Evolutionary conservation across 2,797 vertebrate genomes (phyloP).

Genomic region (Enteromius argenteus): DNA sequence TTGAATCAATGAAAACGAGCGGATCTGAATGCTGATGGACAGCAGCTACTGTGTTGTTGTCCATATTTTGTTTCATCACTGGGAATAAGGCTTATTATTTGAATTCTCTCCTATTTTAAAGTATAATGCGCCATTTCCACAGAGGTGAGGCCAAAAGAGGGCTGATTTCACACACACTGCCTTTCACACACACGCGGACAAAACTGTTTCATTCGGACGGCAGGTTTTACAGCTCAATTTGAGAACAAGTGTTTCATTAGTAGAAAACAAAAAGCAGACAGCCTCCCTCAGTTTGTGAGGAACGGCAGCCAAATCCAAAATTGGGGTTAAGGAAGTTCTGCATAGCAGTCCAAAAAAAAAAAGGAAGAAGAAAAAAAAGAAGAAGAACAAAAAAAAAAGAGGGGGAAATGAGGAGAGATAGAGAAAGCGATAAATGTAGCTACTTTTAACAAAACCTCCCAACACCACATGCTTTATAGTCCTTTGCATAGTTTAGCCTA

Average conservation of each 20-base stretch:
- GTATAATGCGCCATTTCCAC: slow-evolving; percentile 39
- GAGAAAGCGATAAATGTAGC: neutral
- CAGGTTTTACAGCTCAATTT: slow-evolving; percentile 57
- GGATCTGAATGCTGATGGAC: slow-evolving; percentile 38
- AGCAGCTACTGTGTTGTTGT: slow-evolving; percentile 42
- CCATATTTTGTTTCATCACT: neutral
- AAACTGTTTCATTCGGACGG: slow-evolving; percentile 36
- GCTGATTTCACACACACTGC: slow-evolving; percentile 17
- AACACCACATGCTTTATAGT: neutral
- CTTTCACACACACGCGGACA: slow-evolving; percentile 15
- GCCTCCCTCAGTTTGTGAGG: slow-evolving; percentile 41
- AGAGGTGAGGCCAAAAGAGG: slow-evolving; percentile 13
- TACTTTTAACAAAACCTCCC: neutral
- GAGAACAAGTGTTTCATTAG: slow-evolving; percentile 67
- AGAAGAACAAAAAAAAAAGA: slow-evolving; percentile 2
- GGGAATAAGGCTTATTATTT: slow-evolving; percentile 17
- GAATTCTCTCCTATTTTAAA: slow-evolving; percentile 4
- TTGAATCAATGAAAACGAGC: slow-evolving; percentile 35
- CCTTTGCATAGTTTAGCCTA: slow-evolving; percentile 17
- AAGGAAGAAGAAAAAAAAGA: neutral
- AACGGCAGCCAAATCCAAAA: slow-evolving; percentile 59
- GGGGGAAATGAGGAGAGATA: neutral
- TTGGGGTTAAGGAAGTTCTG: slow-evolving; percentile 59
- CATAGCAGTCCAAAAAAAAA: slow-evolving; percentile 43
- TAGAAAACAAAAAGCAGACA: slow-evolving; percentile 61